phyloP scores from a whole-genome alignment of 30 jellyfish, hydroid and myxozoan species.

The Clytia hemisphaerica region DNA sequence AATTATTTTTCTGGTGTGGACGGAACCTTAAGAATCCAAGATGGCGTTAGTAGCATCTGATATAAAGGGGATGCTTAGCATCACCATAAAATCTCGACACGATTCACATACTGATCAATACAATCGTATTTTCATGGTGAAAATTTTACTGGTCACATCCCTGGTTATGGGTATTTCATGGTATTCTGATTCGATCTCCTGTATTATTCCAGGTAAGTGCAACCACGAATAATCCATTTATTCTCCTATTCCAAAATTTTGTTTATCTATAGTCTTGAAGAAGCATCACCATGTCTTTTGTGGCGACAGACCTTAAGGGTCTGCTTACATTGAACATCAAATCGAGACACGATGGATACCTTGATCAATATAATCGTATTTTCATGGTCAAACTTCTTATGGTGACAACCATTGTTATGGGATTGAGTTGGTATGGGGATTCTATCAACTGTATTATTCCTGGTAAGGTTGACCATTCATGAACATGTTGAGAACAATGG shows the following conservation, averaged over 20 bases:
- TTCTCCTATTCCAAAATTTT: too few relatives aligned
- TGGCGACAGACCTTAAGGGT: conserved; percentile 28
- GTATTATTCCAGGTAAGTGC: conserved; percentile 40
- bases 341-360: conserved; percentile 18
- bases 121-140: conserved; percentile 37
- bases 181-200: conserved; percentile 24
- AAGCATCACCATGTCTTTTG: conserved; percentile 33
- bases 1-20: too few relatives aligned
- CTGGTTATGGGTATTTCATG: conserved; percentile 39
- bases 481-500: too few relatives aligned
- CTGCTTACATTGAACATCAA: conserved; percentile 17
- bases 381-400: conserved; percentile 29
- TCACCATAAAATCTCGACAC: conserved; percentile 27
- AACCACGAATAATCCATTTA: background rate
- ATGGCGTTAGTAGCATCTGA: too few relatives aligned
- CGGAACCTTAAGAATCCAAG: too few relatives aligned
- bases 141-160: conserved; percentile 18
- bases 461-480: too few relatives aligned
- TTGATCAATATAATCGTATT: conserved; percentile 34
- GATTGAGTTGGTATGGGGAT: conserved; percentile 30
- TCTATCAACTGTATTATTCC: conserved; percentile 18
- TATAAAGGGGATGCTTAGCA: conserved; percentile 33
- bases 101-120: conserved; percentile 34
- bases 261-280: too few relatives aligned
- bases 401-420: conserved; percentile 24